A percentile compares a stretch with the other conserved stretches of the same genome.
Evolutionary conservation across 1,140 invertebrate species (phyloP).

Genomic region (Gonatopus flavifemur): DNA sequence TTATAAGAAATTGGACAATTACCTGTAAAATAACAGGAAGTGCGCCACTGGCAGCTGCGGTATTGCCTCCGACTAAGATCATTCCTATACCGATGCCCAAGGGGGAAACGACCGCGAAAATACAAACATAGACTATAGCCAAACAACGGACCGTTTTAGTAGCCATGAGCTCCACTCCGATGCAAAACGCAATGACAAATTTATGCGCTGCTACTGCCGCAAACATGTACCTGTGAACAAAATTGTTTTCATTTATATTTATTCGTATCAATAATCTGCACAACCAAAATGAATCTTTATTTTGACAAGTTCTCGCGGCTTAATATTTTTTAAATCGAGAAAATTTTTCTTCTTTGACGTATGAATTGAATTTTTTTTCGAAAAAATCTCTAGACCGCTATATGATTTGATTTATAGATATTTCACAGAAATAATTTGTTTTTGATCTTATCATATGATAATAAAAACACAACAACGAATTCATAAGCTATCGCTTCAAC

Average conservation of each 20-base stretch:
- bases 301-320: not conserved
- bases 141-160: slow-evolving; percentile 65
- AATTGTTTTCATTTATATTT: too few species aligned
- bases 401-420: too few species aligned
- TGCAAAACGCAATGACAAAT: slow-evolving; percentile 85
- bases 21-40: slow-evolving; percentile 59
- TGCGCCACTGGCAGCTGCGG: slow-evolving; percentile 62
- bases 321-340: not conserved
- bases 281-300: too few species aligned
- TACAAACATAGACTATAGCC: slow-evolving; percentile 70
- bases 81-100: slow-evolving; percentile 73
- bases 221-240: slow-evolving; percentile 72
- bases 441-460: too few species aligned
- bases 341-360: too few species aligned
- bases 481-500: too few species aligned
- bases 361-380: too few species aligned
- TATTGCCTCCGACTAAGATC: slow-evolving; percentile 61
- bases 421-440: too few species aligned
- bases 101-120: slow-evolving; percentile 79
- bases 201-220: slow-evolving; percentile 86
- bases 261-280: too few species aligned
- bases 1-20: not conserved
- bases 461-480: too few species aligned
- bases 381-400: too few species aligned
- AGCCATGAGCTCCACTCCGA: slow-evolving; percentile 76